Evolutionary conservation across 2,113 vertebrate species (phyloP).

Genomic region (Indicator indicator): DNA sequence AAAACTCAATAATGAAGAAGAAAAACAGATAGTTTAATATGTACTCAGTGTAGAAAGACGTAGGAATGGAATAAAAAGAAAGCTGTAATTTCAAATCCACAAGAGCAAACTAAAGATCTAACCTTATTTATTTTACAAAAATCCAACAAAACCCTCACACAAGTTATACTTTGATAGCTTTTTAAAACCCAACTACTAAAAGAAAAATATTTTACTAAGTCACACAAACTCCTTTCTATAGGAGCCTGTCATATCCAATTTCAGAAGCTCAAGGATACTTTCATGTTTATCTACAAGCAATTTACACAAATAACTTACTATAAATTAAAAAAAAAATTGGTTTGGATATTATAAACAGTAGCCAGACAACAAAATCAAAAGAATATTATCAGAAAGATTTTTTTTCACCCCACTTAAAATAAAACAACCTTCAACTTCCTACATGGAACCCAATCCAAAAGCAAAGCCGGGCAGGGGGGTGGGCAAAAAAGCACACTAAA

Average conservation of each 20-base stretch:
- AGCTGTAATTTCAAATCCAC: neutral
- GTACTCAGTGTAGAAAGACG: neutral
- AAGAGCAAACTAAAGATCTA: neutral
- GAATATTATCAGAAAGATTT: neutral
- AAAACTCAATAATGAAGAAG: neutral
- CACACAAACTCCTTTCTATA: neutral
- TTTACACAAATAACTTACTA: neutral
- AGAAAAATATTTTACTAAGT: neutral
- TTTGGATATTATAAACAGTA: neutral
- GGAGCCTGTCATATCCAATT: neutral
- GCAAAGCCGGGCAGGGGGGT: too few species aligned
- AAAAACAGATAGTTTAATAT: neutral
- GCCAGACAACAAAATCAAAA: neutral
- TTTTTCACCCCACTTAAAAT: neutral
- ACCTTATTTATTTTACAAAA: neutral
- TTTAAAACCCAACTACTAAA: neutral
- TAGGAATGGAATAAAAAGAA: neutral
- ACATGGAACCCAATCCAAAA: neutral
- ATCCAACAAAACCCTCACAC: neutral
- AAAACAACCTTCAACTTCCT: neutral
- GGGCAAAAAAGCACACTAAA: neutral
- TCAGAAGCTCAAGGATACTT: neutral
- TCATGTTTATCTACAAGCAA: neutral
- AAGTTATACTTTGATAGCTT: neutral
- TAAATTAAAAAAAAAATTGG: neutral